Percentiles rank a stretch among this genome's conserved stretches.
phyloP scores from a whole-genome alignment of 2,113 vertebrate genomes.

The Sinocyclocheilus anshuiensis region DNA sequence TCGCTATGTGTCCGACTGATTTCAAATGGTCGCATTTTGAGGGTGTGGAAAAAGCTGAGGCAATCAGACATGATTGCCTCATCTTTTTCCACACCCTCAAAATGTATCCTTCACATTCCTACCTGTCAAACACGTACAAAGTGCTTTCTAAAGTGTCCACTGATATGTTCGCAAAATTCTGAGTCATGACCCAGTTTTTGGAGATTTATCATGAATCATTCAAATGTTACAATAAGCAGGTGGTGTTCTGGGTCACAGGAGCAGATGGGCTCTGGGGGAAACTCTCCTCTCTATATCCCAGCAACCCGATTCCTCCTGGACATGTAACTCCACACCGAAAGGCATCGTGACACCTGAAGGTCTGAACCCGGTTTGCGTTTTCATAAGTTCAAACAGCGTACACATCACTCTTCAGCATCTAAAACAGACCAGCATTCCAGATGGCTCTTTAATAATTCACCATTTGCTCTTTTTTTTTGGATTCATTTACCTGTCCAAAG shows the following conservation, averaged over 20 bases:
- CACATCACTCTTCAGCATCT: neutral
- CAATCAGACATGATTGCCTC: neutral
- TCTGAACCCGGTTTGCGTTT: neutral
- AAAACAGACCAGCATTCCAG: conserved; percentile 1
- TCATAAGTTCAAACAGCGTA: neutral
- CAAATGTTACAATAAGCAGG: conserved; percentile 28
- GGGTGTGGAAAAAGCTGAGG: too few relatives aligned
- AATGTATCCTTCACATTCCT: neutral
- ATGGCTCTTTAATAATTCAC: neutral
- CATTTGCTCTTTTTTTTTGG: neutral
- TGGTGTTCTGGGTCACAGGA: conserved; percentile 6
- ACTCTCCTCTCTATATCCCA: conserved; percentile 12
- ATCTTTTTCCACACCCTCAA: neutral
- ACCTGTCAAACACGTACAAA: neutral
- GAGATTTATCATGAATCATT: conserved; percentile 28
- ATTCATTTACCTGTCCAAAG: conserved; percentile 86
- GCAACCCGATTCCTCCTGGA: conserved; percentile 20
- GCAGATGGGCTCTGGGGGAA: neutral
- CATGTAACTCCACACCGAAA: conserved; percentile 46
- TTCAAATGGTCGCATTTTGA: neutral
- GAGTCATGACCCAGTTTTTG: neutral
- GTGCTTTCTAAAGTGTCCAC: neutral
- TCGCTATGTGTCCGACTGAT: neutral
- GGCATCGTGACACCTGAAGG: conserved; percentile 29
- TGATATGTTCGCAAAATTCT: neutral